A percentile compares a stretch with the other conserved stretches of the same genome.
These are phyloP conservation scores for Sphenodon punctatus DNA, from an alignment of 2,797 vertebrate genomes.

Conservation along the genomic window DNA sequence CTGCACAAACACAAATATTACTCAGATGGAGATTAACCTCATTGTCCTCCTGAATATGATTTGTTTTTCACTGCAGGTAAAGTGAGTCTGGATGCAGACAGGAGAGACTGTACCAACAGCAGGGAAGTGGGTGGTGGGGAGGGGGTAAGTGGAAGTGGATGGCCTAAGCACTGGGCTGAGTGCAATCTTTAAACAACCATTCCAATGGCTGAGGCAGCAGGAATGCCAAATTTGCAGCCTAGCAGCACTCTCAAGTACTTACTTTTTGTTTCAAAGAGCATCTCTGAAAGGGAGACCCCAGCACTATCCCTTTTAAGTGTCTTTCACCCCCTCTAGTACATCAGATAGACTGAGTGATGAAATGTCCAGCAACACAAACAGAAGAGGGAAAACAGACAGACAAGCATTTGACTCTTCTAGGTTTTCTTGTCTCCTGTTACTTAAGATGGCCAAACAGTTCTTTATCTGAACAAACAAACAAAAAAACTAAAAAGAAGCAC, in stretches of 20 bases:
- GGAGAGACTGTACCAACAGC: conserved; percentile 32
- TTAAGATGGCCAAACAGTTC: not conserved
- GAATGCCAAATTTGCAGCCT: not conserved
- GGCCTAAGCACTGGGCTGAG: not conserved
- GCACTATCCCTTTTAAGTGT: not conserved
- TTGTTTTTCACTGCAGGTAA: conserved; percentile 59
- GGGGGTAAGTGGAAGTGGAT: not conserved
- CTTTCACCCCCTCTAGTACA: not conserved
- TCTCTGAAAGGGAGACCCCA: conserved; percentile 6
- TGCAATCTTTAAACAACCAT: conserved; percentile 15
- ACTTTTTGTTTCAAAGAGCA: not conserved
- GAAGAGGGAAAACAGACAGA: too few relatives aligned
- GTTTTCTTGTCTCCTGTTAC: not conserved
- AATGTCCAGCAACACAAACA: not conserved
- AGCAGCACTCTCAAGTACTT: not conserved
- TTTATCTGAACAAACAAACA: conserved; percentile 9
- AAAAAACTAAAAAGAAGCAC: too few relatives aligned
- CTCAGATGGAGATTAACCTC: conserved; percentile 28
- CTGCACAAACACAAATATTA: conserved; percentile 50
- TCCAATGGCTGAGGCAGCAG: conserved; percentile 2
- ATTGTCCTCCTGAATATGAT: conserved; percentile 42
- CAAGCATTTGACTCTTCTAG: not conserved
- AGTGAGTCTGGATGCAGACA: conserved; percentile 1
- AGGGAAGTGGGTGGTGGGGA: conserved; percentile 22
- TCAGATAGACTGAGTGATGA: not conserved